phyloP scores from a whole-genome alignment of 1,140 invertebrate genomes.

The Mylabris phalerata region DNA sequence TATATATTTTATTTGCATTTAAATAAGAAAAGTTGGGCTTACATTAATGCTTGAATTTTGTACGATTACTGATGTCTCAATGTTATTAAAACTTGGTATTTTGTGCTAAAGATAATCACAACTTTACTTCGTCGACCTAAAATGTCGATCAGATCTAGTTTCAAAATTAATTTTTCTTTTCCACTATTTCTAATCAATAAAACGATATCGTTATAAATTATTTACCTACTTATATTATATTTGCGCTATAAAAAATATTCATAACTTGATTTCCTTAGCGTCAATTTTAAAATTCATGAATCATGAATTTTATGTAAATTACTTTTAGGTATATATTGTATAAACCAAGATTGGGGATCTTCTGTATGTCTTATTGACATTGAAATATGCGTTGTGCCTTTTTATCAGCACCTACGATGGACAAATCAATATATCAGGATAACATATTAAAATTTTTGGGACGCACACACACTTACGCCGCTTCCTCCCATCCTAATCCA shows the following conservation, averaged over 20 bases:
- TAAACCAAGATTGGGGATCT: constrained; percentile 11
- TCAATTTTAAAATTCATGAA: constrained; percentile 22
- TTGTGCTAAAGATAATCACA: not conserved
- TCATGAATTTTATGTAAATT: constrained; percentile 20
- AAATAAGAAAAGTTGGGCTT: constrained; percentile 16
- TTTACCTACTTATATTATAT: constrained; percentile 9
- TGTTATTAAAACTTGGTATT: constrained; percentile 6
- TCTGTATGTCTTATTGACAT: constrained; percentile 18
- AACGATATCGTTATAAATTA: no score
- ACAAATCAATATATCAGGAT: constrained; percentile 20
- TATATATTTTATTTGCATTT: constrained; percentile 17
- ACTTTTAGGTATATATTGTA: constrained; percentile 19
- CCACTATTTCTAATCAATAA: no score
- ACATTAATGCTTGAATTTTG: constrained; percentile 13
- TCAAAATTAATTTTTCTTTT: no score
- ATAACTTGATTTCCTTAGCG: constrained; percentile 19
- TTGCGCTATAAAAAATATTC: constrained; percentile 19
- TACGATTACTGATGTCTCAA: constrained; percentile 9
- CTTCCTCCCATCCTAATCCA: no score
- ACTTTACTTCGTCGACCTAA: not conserved
- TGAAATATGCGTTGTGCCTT: constrained; percentile 14
- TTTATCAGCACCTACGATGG: constrained; percentile 17
- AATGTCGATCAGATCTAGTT: no score
- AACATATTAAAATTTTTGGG: constrained; percentile 16
- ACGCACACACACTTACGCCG: constrained; percentile 5